Percentiles rank a stretch among this genome's conserved stretches.
phyloP scores from a whole-genome alignment of 2,888 invertebrate genomes.

The Orthonevra nobilis region DNA sequence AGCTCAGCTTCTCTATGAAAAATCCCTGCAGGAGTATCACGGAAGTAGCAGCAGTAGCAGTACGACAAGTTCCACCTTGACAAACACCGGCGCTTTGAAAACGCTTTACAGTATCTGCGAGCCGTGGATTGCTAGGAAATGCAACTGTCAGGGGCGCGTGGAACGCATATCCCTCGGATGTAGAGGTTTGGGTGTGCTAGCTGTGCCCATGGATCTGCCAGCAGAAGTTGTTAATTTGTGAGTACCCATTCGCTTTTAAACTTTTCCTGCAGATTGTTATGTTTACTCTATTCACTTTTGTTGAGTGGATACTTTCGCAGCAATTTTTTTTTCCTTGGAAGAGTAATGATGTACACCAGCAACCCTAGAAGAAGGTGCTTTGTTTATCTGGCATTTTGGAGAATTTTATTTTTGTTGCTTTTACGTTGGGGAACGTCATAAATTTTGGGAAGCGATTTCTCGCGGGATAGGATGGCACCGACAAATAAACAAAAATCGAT shows the following conservation, averaged over 20 bases:
- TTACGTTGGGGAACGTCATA: conserved; percentile 27
- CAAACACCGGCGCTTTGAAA: conserved; percentile 68
- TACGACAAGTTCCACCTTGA: conserved; percentile 24
- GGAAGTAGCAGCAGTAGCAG: conserved; percentile 37
- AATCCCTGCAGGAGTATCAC: conserved; percentile 78
- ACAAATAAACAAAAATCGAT: conserved; percentile 49
- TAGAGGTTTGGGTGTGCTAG: conserved; percentile 77
- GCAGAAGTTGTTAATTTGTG: conserved; percentile 77
- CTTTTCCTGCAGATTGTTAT: conserved; percentile 1
- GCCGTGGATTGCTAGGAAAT: conserved; percentile 77
- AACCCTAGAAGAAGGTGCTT: background rate
- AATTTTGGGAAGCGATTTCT: conserved; percentile 10
- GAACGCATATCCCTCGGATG: conserved; percentile 77
- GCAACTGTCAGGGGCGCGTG: conserved; percentile 78
- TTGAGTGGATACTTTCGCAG: conserved; percentile 18
- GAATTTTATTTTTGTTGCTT: background rate
- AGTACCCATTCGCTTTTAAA: conserved; percentile 73
- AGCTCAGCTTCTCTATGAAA: conserved; percentile 79
- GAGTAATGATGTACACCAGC: background rate
- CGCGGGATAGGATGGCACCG: background rate
- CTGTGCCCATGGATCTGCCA: conserved; percentile 78
- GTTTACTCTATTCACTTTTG: conserved; percentile 19
- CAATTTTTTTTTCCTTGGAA: too few relatives aligned
- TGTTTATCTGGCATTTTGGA: background rate
- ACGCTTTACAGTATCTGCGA: conserved; percentile 77